Conservation (phyloP, 1,140 invertebrate species). For the Araneus ventricosus region DNA sequence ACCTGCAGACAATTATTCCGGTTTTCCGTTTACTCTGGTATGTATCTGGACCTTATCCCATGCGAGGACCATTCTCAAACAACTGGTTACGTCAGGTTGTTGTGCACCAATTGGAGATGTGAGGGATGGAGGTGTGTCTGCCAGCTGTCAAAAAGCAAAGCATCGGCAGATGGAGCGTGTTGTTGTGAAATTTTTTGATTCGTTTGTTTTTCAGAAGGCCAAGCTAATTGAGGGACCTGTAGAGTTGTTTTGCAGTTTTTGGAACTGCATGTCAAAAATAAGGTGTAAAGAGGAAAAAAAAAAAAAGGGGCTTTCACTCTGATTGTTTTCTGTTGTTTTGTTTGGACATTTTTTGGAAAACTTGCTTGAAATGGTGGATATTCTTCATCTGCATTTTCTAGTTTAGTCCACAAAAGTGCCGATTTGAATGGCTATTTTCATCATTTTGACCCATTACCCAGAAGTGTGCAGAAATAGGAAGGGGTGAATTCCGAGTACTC, state of each 20-base stretch:
- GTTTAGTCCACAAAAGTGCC: no score
- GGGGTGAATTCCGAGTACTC: no score
- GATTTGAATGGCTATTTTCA: no score
- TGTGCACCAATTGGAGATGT: not conserved
- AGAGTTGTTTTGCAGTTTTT: not conserved
- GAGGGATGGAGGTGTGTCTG: constrained; percentile 19
- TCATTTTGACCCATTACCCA: no score
- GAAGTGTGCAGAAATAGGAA: no score
- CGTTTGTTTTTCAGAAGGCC: not conserved
- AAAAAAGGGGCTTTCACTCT: no score
- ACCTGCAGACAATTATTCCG: constrained; percentile 47
- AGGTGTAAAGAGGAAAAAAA: not conserved
- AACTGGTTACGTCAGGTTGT: constrained; percentile 10
- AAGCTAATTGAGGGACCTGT: not conserved
- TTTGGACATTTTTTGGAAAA: no score
- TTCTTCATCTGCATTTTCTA: no score
- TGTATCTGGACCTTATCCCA: not conserved
- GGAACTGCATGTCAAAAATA: not conserved
- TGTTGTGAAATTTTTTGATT: not conserved
- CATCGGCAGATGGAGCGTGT: not conserved
- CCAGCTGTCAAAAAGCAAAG: constrained; percentile 42
- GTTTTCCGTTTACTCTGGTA: constrained; percentile 29
- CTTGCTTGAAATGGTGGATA: no score
- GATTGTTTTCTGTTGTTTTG: no score
- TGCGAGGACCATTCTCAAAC: not conserved